phyloP scores from a whole-genome alignment of 2,113 vertebrate species.

The Coracopsis vasa region DNA sequence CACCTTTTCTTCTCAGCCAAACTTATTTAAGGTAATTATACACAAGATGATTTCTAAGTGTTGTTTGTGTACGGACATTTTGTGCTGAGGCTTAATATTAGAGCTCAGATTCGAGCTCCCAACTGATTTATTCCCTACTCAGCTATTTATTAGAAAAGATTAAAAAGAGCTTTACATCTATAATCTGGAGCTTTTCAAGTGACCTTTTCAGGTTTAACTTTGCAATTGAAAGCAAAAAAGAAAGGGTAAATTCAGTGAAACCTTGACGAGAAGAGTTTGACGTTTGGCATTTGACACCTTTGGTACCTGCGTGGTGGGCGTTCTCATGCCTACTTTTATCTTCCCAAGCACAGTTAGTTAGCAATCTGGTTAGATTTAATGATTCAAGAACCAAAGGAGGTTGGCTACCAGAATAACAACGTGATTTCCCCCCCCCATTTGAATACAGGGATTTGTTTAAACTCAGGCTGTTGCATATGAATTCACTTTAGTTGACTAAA shows the following conservation, averaged over 20 bases:
- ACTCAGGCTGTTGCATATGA: background rate
- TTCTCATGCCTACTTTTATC: background rate
- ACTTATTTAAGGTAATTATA: background rate
- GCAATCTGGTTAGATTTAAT: background rate
- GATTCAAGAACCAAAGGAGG: background rate
- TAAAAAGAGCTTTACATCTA: conserved; percentile 26
- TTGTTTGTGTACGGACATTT: background rate
- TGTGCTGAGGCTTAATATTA: background rate
- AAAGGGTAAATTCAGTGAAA: background rate
- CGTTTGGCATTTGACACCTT: background rate
- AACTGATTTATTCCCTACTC: conserved; percentile 6
- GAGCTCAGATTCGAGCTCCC: background rate
- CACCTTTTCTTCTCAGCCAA: background rate
- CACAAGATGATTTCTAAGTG: background rate
- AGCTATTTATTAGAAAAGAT: conserved; percentile 47
- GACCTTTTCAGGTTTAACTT: conserved; percentile 8
- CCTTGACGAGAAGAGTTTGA: background rate
- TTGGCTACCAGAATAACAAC: background rate
- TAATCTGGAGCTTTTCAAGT: conserved; percentile 37
- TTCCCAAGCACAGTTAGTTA: background rate
- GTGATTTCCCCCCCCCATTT: rapidly evolving
- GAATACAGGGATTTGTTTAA: conserved; percentile 26
- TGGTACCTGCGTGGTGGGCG: rapidly evolving
- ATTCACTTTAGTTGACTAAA: background rate
- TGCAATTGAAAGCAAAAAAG: background rate